Evolutionary conservation across 2,113 vertebrate genomes (phyloP).

Genomic region (Python bivittatus): DNA sequence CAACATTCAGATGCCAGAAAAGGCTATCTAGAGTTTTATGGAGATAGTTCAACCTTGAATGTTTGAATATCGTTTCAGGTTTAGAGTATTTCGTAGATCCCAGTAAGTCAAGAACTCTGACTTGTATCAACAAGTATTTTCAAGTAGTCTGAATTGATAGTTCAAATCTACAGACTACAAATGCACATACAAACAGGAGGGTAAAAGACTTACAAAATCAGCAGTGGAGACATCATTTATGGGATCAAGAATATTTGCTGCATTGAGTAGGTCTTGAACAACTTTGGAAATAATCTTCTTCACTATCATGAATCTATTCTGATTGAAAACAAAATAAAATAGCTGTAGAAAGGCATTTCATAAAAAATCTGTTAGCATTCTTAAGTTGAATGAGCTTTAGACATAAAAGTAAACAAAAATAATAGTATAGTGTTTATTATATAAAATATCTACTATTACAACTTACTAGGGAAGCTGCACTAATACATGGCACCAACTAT

Average conservation of each 20-base stretch:
- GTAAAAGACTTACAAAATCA: constrained; percentile 46
- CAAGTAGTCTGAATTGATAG: background rate
- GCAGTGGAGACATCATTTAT: constrained; percentile 53
- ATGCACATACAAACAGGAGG: background rate
- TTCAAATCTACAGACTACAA: background rate
- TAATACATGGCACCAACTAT: too few species aligned
- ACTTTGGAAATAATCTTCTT: constrained; percentile 65
- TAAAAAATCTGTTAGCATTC: background rate
- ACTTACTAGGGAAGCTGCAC: background rate
- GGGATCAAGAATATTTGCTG: constrained; percentile 60
- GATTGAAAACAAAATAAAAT: constrained; percentile 7
- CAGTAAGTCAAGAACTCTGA: background rate
- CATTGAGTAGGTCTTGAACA: constrained; percentile 58
- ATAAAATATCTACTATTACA: background rate
- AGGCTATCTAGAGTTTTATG: background rate
- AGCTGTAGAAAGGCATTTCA: background rate
- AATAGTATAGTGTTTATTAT: background rate
- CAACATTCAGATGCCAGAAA: background rate
- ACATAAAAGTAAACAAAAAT: background rate
- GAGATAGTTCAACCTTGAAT: background rate
- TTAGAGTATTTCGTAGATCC: background rate
- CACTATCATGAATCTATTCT: constrained; percentile 56
- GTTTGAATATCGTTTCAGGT: background rate
- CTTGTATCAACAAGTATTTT: background rate
- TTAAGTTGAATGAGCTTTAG: background rate